phyloP scores from a whole-genome alignment of 2,113 vertebrate genomes.

The Trogon melanurus region DNA sequence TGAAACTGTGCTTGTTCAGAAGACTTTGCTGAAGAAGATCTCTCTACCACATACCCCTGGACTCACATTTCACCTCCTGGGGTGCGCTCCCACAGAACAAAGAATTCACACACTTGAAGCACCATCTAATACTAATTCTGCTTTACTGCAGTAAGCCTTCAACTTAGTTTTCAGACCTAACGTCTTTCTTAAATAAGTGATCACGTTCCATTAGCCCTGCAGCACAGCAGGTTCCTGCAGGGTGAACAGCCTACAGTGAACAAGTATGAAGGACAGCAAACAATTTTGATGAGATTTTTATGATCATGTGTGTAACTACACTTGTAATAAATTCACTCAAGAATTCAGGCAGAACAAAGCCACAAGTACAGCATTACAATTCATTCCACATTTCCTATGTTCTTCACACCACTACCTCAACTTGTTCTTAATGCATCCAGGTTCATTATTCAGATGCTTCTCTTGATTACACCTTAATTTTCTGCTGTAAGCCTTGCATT shows the following conservation, averaged over 20 bases:
- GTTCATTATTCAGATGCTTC: background rate
- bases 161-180: background rate
- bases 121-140: background rate
- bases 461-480: background rate
- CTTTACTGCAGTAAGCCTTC: background rate
- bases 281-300: background rate
- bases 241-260: background rate
- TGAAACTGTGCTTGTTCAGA: background rate
- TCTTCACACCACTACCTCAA: background rate
- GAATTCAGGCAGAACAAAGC: background rate
- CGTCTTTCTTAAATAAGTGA: background rate
- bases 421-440: background rate
- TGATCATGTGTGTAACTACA: background rate
- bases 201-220: accelerated
- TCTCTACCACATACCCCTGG: background rate
- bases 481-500: background rate
- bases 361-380: background rate
- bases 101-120: background rate
- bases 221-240: background rate
- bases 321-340: background rate
- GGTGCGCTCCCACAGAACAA: background rate
- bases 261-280: background rate
- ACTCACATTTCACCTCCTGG: background rate
- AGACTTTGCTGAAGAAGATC: background rate
- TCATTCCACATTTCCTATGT: background rate